These are phyloP conservation scores for Macrotis lagotis DNA, from an alignment of 2,113 vertebrate species.

Conservation along the genomic window DNA sequence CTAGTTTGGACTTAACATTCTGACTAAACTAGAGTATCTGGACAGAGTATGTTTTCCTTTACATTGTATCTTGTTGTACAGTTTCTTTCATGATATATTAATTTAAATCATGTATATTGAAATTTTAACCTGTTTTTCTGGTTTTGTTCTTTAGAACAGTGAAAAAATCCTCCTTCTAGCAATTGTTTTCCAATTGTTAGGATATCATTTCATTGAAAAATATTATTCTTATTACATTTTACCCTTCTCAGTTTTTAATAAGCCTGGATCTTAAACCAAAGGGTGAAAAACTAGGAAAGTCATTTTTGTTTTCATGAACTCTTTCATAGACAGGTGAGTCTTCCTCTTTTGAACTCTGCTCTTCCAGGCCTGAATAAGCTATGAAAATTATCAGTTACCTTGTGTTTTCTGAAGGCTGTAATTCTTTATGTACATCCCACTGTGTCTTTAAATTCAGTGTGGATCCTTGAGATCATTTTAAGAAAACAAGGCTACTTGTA, in stretches of 20 bases:
- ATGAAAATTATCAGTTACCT: background rate
- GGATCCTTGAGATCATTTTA: background rate
- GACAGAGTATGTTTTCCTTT: background rate
- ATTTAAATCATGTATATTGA: conserved; percentile 19
- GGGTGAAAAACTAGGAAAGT: background rate
- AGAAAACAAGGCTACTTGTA: background rate
- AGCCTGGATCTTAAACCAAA: background rate
- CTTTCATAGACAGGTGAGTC: background rate
- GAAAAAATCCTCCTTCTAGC: conserved; percentile 23
- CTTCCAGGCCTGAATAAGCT: background rate
- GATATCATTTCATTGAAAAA: conserved; percentile 36
- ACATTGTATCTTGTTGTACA: conserved; percentile 21
- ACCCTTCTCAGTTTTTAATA: conserved; percentile 20
- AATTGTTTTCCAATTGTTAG: conserved; percentile 17
- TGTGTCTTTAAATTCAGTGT: conserved; percentile 16
- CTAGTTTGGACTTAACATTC: background rate
- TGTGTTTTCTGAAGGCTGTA: background rate
- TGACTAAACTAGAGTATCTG: background rate
- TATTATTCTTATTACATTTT: conserved; percentile 30
- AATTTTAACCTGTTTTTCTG: conserved; percentile 27
- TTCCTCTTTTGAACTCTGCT: background rate
- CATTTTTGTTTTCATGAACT: conserved; percentile 17
- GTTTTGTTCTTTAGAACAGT: background rate
- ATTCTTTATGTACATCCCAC: background rate
- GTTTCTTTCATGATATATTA: conserved; percentile 19